These are phyloP conservation scores for Carpatolechia fugitivella DNA, from an alignment of 2,888 invertebrate species.

Conservation along the genomic window DNA sequence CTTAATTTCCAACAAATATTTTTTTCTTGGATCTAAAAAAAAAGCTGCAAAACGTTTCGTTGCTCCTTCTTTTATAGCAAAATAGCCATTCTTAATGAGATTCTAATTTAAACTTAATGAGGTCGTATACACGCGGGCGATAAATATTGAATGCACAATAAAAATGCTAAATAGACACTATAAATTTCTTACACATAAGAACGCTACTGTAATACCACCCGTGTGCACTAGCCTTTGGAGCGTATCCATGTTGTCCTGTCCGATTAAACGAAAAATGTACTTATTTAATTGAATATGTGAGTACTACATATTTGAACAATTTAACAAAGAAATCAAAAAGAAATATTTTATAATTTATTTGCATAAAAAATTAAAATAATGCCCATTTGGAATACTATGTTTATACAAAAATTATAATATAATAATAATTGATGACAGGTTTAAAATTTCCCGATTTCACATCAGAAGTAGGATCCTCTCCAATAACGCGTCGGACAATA, in stretches of 20 bases:
- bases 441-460: neutral
- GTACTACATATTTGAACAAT: too few relatives aligned
- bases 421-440: too few relatives aligned
- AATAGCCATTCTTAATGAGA: conserved; percentile 26
- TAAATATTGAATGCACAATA: conserved; percentile 38
- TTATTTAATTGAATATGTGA: too few relatives aligned
- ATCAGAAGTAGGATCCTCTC: neutral
- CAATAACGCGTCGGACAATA: neutral
- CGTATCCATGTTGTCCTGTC: neutral
- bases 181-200: conserved; percentile 52
- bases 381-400: too few relatives aligned
- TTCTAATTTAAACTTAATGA: conserved; percentile 23
- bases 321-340: too few relatives aligned
- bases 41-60: neutral
- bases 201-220: conserved; percentile 34
- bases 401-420: too few relatives aligned
- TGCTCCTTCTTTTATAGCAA: neutral
- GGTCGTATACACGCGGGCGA: conserved; percentile 40
- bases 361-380: neutral
- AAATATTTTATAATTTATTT: too few relatives aligned
- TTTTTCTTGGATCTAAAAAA: too few relatives aligned
- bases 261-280: neutral
- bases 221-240: conserved; percentile 46
- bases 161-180: conserved; percentile 51
- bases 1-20: neutral